A percentile compares a stretch with the other conserved stretches of the same genome.
These are phyloP conservation scores for Marmota flaviventris DNA, from an alignment of 2,113 vertebrate genomes.

Conservation along the genomic window DNA sequence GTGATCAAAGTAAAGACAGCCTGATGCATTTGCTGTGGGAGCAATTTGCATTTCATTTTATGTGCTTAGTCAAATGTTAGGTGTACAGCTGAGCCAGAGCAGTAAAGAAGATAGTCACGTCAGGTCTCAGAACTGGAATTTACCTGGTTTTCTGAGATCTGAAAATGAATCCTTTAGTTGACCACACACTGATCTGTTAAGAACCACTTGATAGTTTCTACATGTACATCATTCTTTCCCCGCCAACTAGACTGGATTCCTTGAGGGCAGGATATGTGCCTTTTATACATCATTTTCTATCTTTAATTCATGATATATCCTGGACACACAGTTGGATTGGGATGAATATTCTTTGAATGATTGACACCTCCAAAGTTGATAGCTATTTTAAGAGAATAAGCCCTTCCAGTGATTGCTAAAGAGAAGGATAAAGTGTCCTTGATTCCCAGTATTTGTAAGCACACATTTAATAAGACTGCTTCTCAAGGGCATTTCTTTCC, in stretches of 20 bases:
- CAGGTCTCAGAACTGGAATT: background rate
- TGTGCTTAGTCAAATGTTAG: slow-evolving; percentile 44
- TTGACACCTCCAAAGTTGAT: slow-evolving; percentile 30
- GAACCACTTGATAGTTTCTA: slow-evolving; percentile 9
- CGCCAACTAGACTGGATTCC: background rate
- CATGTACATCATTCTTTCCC: background rate
- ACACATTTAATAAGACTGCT: slow-evolving; percentile 62
- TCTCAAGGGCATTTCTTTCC: slow-evolving; percentile 65
- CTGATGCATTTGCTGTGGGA: slow-evolving; percentile 53
- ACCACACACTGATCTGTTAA: background rate
- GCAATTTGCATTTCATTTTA: slow-evolving; percentile 60
- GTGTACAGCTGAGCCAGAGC: background rate
- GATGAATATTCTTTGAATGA: slow-evolving; percentile 46
- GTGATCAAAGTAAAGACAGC: slow-evolving; percentile 73
- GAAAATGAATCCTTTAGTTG: background rate
- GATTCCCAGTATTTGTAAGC: slow-evolving; percentile 61
- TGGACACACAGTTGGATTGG: background rate
- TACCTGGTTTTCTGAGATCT: background rate
- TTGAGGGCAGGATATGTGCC: slow-evolving; percentile 7
- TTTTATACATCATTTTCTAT: background rate
- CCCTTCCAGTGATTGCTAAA: slow-evolving; percentile 43
- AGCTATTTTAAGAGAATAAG: slow-evolving; percentile 61
- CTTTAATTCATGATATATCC: slow-evolving; percentile 2
- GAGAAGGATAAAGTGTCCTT: slow-evolving; percentile 52
- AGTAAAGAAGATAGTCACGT: slow-evolving; percentile 24